Evolutionary conservation across 2,888 invertebrate species (phyloP).

Genomic region (Sinopyrophorus schimmeli): DNA sequence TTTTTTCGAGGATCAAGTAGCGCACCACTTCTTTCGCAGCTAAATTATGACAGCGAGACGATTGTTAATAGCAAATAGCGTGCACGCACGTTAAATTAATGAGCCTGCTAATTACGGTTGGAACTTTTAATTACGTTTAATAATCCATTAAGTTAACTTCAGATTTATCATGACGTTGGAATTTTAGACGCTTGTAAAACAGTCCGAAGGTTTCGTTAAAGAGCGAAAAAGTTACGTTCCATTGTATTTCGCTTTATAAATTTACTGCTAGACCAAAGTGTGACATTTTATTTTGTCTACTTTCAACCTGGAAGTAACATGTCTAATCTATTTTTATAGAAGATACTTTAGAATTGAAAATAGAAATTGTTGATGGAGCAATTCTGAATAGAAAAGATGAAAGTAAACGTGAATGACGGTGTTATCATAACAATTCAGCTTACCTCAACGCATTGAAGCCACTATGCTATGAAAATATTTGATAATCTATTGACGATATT

Average conservation of each 20-base stretch:
- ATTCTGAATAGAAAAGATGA: conserved; percentile 12
- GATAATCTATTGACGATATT: conserved; percentile 17
- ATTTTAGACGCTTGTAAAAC: conserved; percentile 37
- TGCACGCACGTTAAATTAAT: conserved; percentile 24
- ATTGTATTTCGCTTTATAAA: conserved; percentile 4
- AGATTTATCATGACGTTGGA: conserved; percentile 43
- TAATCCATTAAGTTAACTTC: conserved; percentile 44
- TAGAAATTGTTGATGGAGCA: too few relatives aligned
- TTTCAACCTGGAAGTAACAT: too few relatives aligned
- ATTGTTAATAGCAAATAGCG: conserved; percentile 15
- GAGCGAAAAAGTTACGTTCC: conserved; percentile 8
- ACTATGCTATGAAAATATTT: conserved; percentile 14
- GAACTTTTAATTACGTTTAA: conserved; percentile 41
- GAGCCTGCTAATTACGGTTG: conserved; percentile 24
- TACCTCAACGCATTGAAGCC: conserved; percentile 9
- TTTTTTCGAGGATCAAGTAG: too few relatives aligned
- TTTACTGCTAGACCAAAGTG: background rate
- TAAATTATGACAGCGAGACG: background rate
- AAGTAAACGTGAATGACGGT: conserved; percentile 14
- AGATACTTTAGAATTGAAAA: too few relatives aligned
- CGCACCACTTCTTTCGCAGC: too few relatives aligned
- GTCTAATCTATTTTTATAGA: too few relatives aligned
- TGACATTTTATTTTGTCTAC: conserved; percentile 7
- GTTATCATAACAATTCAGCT: conserved; percentile 10
- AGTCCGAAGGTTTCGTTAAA: conserved; percentile 38